These are phyloP conservation scores for Rhinoraja longicauda DNA, from an alignment of 2,797 vertebrate species.

Conservation along the genomic window DNA sequence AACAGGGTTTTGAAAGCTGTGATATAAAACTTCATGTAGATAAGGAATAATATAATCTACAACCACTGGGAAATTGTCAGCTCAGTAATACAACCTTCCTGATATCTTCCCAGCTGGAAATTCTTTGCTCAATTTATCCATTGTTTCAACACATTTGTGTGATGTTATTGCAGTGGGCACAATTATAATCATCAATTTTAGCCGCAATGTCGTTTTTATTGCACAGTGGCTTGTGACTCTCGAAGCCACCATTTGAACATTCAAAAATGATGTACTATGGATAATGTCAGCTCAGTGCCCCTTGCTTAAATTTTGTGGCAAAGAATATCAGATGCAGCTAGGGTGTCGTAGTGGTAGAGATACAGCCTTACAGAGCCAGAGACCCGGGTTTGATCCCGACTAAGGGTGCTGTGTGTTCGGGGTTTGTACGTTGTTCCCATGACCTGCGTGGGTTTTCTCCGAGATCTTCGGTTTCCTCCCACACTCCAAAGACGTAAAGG, in stretches of 20 bases:
- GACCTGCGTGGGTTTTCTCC: no score
- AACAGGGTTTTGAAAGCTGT: neutral
- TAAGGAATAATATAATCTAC: neutral
- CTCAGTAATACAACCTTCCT: neutral
- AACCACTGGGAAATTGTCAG: neutral
- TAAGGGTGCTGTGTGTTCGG: no score
- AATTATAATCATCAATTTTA: neutral
- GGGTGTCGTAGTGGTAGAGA: no score
- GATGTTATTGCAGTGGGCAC: neutral
- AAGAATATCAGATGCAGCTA: no score
- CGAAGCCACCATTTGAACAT: neutral
- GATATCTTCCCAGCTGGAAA: neutral
- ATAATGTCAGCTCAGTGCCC: neutral
- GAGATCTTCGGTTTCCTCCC: no score
- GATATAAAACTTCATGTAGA: neutral
- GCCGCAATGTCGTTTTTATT: neutral
- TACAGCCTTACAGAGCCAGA: no score
- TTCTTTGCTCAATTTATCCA: neutral
- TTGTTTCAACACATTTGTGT: neutral
- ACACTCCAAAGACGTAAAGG: no score
- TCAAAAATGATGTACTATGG: neutral
- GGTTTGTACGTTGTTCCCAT: no score
- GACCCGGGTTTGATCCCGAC: no score
- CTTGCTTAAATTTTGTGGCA: no score
- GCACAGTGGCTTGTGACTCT: neutral